Evolutionary conservation across 2,797 vertebrate genomes (phyloP).

Genomic region (Rhabdomys pumilio): DNA sequence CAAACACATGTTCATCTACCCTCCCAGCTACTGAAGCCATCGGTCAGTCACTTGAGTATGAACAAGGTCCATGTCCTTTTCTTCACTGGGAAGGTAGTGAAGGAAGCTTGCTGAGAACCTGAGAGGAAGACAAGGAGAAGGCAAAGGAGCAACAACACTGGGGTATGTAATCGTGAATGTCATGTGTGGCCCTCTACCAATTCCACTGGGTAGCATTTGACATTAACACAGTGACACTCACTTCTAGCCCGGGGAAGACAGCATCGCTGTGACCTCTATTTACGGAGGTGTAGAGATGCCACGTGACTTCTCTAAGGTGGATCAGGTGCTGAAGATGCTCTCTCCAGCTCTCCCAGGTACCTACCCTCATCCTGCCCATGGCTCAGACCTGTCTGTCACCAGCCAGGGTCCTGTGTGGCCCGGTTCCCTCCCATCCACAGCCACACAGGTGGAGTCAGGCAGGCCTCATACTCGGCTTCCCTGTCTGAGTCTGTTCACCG

Average conservation of each 20-base stretch:
- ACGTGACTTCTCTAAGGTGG: not conserved
- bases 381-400: not conserved
- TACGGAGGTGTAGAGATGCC: not conserved
- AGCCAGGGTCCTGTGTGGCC: too few species aligned
- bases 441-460: not conserved
- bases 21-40: not conserved
- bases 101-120: not conserved
- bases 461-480: not conserved
- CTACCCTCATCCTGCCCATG: not conserved
- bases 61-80: slow-evolving; percentile 14
- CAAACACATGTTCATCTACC: not conserved
- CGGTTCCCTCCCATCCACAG: not conserved
- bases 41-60: not conserved
- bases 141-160: not conserved
- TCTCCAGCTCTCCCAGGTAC: not conserved
- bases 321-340: not conserved
- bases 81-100: not conserved
- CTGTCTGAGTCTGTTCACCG: slow-evolving; percentile 66
- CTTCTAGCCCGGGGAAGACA: not conserved
- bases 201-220: too few species aligned
- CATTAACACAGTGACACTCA: not conserved
- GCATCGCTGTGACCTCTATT: not conserved
- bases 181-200: not conserved
- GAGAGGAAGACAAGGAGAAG: not conserved
- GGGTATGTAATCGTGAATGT: not conserved